Percentiles rank a stretch among this genome's conserved stretches.
Conservation (phyloP, 2,797 vertebrate genomes). For the Xenops minutus region DNA sequence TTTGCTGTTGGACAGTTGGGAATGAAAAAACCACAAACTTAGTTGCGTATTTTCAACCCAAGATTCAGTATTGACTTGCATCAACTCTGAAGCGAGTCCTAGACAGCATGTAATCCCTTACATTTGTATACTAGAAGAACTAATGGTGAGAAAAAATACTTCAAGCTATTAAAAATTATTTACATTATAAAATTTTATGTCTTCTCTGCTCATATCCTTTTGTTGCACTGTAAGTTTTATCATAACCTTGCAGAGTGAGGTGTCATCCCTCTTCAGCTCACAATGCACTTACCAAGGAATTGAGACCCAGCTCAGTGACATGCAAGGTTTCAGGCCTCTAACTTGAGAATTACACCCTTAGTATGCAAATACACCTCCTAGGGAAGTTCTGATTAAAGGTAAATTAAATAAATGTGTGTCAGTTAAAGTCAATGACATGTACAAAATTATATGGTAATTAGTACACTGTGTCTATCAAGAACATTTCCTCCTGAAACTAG, state of each 20-base stretch:
- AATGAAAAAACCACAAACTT: background rate
- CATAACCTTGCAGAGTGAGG: background rate
- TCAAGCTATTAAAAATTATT: background rate
- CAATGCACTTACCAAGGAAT: background rate
- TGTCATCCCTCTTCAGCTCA: background rate
- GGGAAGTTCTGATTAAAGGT: background rate
- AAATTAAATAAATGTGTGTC: slow-evolving; percentile 21
- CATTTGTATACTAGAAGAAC: background rate
- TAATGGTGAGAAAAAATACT: background rate
- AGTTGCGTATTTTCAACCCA: background rate
- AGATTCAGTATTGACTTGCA: background rate
- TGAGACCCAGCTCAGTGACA: background rate
- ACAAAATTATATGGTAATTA: background rate
- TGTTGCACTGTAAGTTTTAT: background rate
- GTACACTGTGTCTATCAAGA: background rate
- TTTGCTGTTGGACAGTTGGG: background rate
- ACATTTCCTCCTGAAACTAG: background rate
- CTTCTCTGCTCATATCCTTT: background rate
- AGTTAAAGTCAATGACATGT: background rate
- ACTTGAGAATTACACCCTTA: background rate
- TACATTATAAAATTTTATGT: background rate
- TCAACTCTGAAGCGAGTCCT: background rate
- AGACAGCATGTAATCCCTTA: background rate
- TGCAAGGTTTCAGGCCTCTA: background rate
- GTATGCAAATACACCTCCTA: background rate